Evolutionary conservation across 2,888 invertebrate genomes (phyloP), one percentile per base, ranked within the genome.

Genomic region (Drosophila monieri): DNA sequence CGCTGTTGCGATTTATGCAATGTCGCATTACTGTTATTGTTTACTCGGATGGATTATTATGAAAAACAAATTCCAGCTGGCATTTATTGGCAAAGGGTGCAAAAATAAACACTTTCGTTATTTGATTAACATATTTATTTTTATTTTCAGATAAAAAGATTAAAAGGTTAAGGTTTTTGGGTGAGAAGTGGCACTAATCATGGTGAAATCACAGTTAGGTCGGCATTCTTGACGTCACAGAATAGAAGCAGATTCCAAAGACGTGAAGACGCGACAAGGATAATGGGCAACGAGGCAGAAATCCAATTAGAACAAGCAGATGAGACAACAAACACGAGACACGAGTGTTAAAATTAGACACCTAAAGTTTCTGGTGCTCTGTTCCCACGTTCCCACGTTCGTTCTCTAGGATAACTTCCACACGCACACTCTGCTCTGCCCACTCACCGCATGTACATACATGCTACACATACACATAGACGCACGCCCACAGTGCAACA

Each of bases 271-370:
- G 21, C 5, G 41, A 43, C 43, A 43, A 64, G 64, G 64, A 64
- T 67, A 67, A 66, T 56, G 23, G 23, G n/a, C 47, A 23, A 9
- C 44, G 35, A 23, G 32, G 32, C 49, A 62, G 18, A 62, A 46
- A 64, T 65, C 64, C 66, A 64, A 68, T 66, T 66, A 66, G 56
- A 66, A 66, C 43, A 35, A 44, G 8, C 47, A 49, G 15, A 18
- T 27, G 46, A 32, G 68, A 41, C 49, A 21, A 49, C 49, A 35
- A 51, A 37, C 51, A 54, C 18, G 48, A 46, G 35, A 58, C 73
- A 27, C 27, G 27, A 27, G 78, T 69, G 76, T 67, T 81, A 81
- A 85, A 85, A 56, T 78, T 81, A 85, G 73, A 79, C 61, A 69
- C 57, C 41, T 49, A 69, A 61, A 66, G 43, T 39, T 49, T 51